Percentiles rank a stretch among this genome's conserved stretches.
Evolutionary conservation across 2,888 invertebrate species (phyloP).

Genomic region (Nowickia ferox): DNA sequence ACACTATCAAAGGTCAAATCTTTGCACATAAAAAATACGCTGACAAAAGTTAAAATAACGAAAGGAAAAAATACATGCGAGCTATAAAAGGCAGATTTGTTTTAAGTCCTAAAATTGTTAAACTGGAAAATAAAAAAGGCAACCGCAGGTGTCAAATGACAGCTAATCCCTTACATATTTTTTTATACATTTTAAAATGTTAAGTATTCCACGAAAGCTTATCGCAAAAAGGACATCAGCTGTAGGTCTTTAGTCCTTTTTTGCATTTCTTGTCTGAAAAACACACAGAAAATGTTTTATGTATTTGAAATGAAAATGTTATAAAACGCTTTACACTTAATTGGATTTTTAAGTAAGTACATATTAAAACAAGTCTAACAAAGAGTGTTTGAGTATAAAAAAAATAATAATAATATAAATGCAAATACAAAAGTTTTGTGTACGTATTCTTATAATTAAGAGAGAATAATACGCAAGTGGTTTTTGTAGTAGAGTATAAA

Average conservation of each 20-base stretch:
- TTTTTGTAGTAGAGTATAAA: too few species aligned
- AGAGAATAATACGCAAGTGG: too few species aligned
- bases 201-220: slow-evolving; percentile 46
- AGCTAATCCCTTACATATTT: slow-evolving; percentile 64
- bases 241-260: slow-evolving; percentile 55
- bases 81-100: slow-evolving; percentile 45
- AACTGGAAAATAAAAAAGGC: slow-evolving; percentile 37
- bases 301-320: slow-evolving; percentile 69
- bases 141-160: slow-evolving; percentile 69
- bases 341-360: slow-evolving; percentile 66
- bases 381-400: neutral
- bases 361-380: slow-evolving; percentile 46
- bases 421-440: slow-evolving; percentile 8
- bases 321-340: slow-evolving; percentile 69
- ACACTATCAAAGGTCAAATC: slow-evolving; percentile 65
- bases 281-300: slow-evolving; percentile 14
- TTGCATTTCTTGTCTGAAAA: neutral
- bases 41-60: slow-evolving; percentile 49
- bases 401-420: neutral
- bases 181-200: slow-evolving; percentile 44
- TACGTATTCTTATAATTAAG: neutral
- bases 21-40: slow-evolving; percentile 33
- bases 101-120: slow-evolving; percentile 51
- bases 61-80: slow-evolving; percentile 6
- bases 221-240: slow-evolving; percentile 70